Percentiles rank a stretch among this genome's conserved stretches.
phyloP scores from a whole-genome alignment of 2,888 invertebrate genomes.

The Drosophila neonasuta region DNA sequence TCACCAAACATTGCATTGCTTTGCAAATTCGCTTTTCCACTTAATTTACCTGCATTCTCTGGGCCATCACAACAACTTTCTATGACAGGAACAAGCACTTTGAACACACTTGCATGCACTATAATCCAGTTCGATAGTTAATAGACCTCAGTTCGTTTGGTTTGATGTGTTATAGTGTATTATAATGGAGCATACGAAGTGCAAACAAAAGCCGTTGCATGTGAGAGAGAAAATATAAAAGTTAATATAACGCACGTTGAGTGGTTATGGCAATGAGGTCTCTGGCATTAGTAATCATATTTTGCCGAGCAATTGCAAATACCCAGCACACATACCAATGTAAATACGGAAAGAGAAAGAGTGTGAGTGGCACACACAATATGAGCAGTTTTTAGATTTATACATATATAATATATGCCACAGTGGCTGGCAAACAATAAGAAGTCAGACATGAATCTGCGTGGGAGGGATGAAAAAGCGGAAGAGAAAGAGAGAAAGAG shows the following conservation, averaged over 20 bases:
- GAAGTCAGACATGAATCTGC: constrained; percentile 50
- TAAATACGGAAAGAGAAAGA: constrained; percentile 16
- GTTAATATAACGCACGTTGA: constrained; percentile 62
- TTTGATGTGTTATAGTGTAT: constrained; percentile 35
- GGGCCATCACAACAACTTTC: not conserved
- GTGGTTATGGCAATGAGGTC: constrained; percentile 47
- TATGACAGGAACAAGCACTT: not conserved
- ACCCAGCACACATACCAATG: constrained; percentile 35
- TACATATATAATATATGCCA: constrained; percentile 50
- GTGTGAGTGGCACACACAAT: constrained; percentile 41
- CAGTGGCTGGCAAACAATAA: constrained; percentile 66
- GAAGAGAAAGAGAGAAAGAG: not conserved
- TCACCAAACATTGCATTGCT: not conserved
- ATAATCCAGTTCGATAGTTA: constrained; percentile 6
- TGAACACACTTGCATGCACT: not conserved
- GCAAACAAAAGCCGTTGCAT: constrained; percentile 56
- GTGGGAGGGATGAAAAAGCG: constrained; percentile 2
- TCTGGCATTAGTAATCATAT: constrained; percentile 76
- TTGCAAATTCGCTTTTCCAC: not conserved
- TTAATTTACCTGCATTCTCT: not conserved
- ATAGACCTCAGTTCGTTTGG: constrained; percentile 18
- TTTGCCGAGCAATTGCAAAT: constrained; percentile 72
- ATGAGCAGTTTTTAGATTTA: constrained; percentile 76
- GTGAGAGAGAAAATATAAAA: constrained; percentile 44
- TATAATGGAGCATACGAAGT: constrained; percentile 32